Percentiles rank a stretch among this genome's conserved stretches.
phyloP scores from a whole-genome alignment of 2,888 invertebrate species.

The Drosophila meridiana region DNA sequence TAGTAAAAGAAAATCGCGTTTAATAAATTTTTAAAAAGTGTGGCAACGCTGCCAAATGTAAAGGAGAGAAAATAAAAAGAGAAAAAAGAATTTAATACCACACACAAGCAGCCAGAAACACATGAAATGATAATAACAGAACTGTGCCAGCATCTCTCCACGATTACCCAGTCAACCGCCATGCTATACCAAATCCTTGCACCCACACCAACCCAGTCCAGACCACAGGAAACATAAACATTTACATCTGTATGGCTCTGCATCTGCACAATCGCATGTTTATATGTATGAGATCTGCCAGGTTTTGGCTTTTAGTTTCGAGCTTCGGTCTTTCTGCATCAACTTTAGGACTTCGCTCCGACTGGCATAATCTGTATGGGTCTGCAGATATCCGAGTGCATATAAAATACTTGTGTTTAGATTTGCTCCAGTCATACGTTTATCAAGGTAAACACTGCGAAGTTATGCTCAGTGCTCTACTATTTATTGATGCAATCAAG shows the following conservation, averaged over 20 bases:
- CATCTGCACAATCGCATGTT: conserved; percentile 44
- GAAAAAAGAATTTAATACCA: conserved; percentile 1
- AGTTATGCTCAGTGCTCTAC: conserved; percentile 9
- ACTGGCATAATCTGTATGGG: conserved; percentile 21
- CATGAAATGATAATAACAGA: conserved; percentile 71
- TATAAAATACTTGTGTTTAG: conserved; percentile 35
- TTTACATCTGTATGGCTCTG: conserved; percentile 67
- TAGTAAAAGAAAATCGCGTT: conserved; percentile 61
- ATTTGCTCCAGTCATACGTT: conserved; percentile 17
- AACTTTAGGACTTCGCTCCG: conserved; percentile 12
- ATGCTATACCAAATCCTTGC: not conserved
- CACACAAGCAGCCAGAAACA: conserved; percentile 36
- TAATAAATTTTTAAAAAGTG: conserved; percentile 78
- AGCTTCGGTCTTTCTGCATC: conserved; percentile 3
- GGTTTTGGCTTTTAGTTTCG: conserved; percentile 13
- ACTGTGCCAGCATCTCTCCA: conserved; percentile 55
- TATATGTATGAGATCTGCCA: conserved; percentile 53
- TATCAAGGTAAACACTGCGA: conserved; percentile 36
- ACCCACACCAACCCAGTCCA: conserved; percentile 8
- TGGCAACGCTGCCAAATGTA: conserved; percentile 67
- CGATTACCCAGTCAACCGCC: conserved; percentile 35
- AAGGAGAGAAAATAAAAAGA: conserved; percentile 34
- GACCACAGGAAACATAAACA: conserved; percentile 71
- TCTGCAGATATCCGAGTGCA: conserved; percentile 22
- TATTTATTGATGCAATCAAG: conserved; percentile 8